Base-by-base conservation (phyloP, 1,140 invertebrate genomes). In the Laodelphax striatellus region DNA sequence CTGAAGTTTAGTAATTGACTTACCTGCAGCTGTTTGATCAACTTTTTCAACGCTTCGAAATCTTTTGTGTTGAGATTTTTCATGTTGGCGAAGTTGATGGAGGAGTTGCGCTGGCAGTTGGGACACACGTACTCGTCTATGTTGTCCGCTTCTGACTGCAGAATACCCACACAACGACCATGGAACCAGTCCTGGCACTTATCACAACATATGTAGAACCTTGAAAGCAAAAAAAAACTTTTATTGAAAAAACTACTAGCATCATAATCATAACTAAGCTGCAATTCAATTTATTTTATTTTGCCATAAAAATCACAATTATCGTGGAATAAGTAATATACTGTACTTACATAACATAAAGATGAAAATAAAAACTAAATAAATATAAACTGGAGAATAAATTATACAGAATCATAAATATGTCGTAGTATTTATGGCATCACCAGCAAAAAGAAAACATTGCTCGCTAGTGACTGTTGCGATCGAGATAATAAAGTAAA, bases 101-200 rank as follows among this genome's bases (percentile, higher is more conserved):
- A 85, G 62, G 85, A 90, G 73, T 92, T 90, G 58, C 85, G 81
- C 70, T 94, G 88, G 76, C 96, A 99, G 70, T 89, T 91, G 0
- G 94, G 94, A 79, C 96, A 99, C 62, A 95, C 84, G 69, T 98
- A 99, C 67, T 94, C 92, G 67, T 96, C 93, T 63, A 98, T 94
- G 67, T 88, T 87, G 69, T 95, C 92, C 6, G 92, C 94, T 73
- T 97, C 94, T 4, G 86, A 88, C 71, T 95, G 92, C 31, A 97
- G 76, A 68, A 98, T 94, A 11, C 94, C 95, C 9, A 99, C 94
- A 74, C 97, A 99, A 55, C 90, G 80, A 5, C 95, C 95, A 73
- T 99, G 97, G 76, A 98, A 98, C 97, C 97, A 99, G 74, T 97
- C 94, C 73, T 98, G 92, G 76, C 97, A 99, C 55, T 87, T 84